These are phyloP conservation scores for Labroides dimidiatus DNA, from an alignment of 2,797 vertebrate species.

Conservation along the genomic window DNA sequence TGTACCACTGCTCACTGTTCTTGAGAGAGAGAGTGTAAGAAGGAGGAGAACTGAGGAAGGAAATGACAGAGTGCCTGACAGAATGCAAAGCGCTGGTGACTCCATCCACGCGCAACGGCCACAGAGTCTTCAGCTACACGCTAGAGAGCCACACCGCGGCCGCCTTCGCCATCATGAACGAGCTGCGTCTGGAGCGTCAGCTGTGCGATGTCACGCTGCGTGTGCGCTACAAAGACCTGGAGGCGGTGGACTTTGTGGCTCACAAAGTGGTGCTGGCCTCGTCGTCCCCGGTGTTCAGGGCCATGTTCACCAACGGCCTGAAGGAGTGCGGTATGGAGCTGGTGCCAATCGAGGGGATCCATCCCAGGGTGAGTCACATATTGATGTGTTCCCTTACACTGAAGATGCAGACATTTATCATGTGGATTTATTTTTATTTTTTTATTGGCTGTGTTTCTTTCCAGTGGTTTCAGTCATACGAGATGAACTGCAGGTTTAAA, in stretches of 20 bases:
- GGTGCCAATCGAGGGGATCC: conserved; percentile 94
- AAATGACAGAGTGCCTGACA: conserved; percentile 85
- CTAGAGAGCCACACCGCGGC: conserved; percentile 93
- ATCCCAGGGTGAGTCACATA: conserved; percentile 86
- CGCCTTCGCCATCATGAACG: conserved; percentile 94
- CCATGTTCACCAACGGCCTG: conserved; percentile 95
- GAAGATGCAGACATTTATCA: too few relatives aligned
- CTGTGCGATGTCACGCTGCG: conserved; percentile 94
- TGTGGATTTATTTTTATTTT: too few relatives aligned
- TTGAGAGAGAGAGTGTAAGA: conserved; percentile 69
- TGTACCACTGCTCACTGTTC: conserved; percentile 48
- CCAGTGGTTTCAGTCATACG: too few relatives aligned
- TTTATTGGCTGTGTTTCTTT: too few relatives aligned
- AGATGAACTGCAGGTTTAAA: too few relatives aligned
- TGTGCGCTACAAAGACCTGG: conserved; percentile 88
- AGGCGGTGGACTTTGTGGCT: conserved; percentile 90
- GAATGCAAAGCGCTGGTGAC: conserved; percentile 96
- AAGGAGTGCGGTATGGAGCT: conserved; percentile 93
- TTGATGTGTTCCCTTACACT: too few relatives aligned
- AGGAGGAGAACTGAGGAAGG: conserved; percentile 70
- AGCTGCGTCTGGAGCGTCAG: conserved; percentile 89
- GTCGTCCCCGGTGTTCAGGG: conserved; percentile 93
- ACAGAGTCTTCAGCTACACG: conserved; percentile 94
- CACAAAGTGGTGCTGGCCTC: conserved; percentile 95
- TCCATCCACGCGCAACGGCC: conserved; percentile 90